Evolutionary conservation across 1,140 invertebrate species (phyloP).

Genomic region (Holcopasites calliopsidis): DNA sequence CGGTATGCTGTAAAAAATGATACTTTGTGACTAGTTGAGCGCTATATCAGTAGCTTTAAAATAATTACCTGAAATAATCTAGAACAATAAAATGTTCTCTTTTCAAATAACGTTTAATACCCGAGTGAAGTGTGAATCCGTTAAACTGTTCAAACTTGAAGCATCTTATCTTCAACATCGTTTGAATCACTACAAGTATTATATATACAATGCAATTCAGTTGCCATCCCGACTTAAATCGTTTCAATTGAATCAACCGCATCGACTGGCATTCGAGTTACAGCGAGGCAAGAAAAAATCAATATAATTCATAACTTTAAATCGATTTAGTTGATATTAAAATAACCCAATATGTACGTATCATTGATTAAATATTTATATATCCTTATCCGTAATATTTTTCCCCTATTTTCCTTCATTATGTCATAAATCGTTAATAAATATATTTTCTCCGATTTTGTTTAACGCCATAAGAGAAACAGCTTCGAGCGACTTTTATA

Average conservation of each 20-base stretch:
- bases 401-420: not conserved
- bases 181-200: too few species aligned
- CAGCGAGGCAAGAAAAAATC: not conserved
- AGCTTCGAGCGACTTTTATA: not conserved
- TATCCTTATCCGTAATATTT: not conserved
- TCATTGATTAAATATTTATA: too few species aligned
- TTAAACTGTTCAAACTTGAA: too few species aligned
- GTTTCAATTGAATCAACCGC: slow-evolving; percentile 27
- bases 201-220: too few species aligned
- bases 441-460: not conserved
- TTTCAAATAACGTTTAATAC: too few species aligned
- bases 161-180: too few species aligned
- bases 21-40: too few species aligned
- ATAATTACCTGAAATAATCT: too few species aligned
- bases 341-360: not conserved
- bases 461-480: not conserved
- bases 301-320: slow-evolving; percentile 10
- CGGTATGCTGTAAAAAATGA: too few species aligned
- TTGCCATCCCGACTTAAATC: slow-evolving; percentile 13
- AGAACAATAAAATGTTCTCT: too few species aligned
- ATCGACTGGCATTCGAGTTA: not conserved
- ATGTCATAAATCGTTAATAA: not conserved
- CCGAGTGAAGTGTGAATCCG: too few species aligned
- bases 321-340: not conserved
- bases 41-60: too few species aligned